Conservation (phyloP, 2,113 vertebrate species). For the Chelonoidis abingdonii region DNA sequence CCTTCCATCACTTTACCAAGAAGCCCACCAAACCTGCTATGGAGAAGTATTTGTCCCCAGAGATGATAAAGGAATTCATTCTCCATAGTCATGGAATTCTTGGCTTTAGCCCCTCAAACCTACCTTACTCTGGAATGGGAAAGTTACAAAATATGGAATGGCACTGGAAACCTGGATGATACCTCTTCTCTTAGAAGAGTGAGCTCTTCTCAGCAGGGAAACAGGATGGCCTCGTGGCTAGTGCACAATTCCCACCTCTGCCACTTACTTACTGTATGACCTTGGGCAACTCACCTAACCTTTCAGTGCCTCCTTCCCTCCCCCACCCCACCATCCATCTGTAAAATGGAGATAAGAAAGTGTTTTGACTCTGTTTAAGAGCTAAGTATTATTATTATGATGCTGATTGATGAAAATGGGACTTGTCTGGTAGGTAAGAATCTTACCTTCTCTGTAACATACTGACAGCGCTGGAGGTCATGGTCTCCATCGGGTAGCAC, state of each 20-base stretch:
- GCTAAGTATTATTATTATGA: neutral
- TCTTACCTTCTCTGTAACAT: conserved; percentile 92
- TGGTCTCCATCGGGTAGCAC: conserved; percentile 94
- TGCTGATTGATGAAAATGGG: neutral
- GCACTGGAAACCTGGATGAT: neutral
- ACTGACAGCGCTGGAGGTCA: conserved; percentile 92
- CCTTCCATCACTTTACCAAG: neutral
- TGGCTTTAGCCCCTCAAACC: neutral
- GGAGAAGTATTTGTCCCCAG: neutral
- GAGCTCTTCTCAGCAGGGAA: neutral
- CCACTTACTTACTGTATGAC: neutral
- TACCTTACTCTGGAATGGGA: neutral
- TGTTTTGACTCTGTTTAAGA: neutral
- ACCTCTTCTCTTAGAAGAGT: rapidly evolving
- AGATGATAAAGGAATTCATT: neutral
- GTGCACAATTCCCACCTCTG: neutral
- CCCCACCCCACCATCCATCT: neutral
- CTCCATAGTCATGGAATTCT: neutral
- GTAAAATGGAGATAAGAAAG: neutral
- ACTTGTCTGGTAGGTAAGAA: neutral
- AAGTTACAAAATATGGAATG: neutral
- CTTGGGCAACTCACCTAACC: neutral
- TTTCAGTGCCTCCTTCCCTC: neutral
- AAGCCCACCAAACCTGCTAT: neutral
- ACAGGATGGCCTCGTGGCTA: neutral